Conservation (phyloP, 2,888 invertebrate genomes). For the Zygaena filipendulae region DNA sequence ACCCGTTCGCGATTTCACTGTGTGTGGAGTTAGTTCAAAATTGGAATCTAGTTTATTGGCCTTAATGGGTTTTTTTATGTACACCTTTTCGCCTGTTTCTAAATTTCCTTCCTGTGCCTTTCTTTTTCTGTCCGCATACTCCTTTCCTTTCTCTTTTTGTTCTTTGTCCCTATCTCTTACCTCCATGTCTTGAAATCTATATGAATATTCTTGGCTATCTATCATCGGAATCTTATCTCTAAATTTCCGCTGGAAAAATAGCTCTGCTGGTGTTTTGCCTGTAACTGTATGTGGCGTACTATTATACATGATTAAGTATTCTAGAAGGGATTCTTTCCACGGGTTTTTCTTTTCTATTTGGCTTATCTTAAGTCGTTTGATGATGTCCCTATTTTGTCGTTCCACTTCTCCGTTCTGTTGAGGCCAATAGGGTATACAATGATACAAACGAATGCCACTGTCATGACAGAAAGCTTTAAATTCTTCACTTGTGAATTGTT, state of each 20-base stretch:
- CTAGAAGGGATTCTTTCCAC: constrained; percentile 12
- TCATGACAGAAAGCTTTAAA: constrained; percentile 14
- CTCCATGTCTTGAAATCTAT: constrained; percentile 8
- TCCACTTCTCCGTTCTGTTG: constrained; percentile 15
- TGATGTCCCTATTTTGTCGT: constrained; percentile 13
- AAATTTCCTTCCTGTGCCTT: constrained; percentile 5
- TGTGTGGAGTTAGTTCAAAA: constrained; percentile 6
- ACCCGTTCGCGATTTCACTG: constrained; percentile 1
- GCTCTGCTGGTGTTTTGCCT: constrained; percentile 19
- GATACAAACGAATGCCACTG: constrained; percentile 13
- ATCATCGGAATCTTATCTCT: constrained; percentile 20
- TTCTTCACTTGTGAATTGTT: constrained; percentile 18
- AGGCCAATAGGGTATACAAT: constrained; percentile 12
- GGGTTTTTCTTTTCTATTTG: constrained; percentile 11
- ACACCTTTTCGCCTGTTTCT: constrained; percentile 12
- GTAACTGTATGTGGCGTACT: constrained; percentile 24
- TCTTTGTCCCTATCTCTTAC: constrained; percentile 12
- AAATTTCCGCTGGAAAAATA: constrained; percentile 19
- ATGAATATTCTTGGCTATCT: constrained; percentile 5
- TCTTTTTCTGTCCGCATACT: constrained; percentile 12
- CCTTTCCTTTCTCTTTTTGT: constrained; percentile 15
- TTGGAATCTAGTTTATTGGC: constrained; percentile 11
- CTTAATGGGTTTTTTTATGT: constrained; percentile 10
- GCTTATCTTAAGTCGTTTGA: constrained; percentile 13
- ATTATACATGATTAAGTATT: constrained; percentile 22